Evolutionary conservation across 2,113 vertebrate genomes (phyloP).

Genomic region (Notiomystis cincta): DNA sequence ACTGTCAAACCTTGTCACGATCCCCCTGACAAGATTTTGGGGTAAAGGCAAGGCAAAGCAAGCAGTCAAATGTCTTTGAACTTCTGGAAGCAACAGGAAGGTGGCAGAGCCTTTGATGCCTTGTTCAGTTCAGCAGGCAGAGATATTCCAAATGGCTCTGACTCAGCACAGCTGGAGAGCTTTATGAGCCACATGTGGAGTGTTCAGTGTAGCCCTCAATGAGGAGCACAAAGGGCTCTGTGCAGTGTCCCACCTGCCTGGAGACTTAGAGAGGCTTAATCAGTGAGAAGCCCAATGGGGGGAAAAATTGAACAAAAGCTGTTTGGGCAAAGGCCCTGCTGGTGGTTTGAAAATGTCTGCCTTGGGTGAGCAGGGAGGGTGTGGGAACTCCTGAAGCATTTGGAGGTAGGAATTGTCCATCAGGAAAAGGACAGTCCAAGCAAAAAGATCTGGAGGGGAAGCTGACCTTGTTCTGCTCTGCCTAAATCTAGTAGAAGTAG

Average conservation of each 20-base stretch:
- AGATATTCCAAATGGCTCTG: neutral
- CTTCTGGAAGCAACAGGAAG: neutral
- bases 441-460: neutral
- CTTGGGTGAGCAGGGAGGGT: neutral
- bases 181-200: neutral
- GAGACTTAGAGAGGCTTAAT: neutral
- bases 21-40: neutral
- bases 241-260: neutral
- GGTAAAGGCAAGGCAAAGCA: neutral
- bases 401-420: neutral
- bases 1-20: neutral
- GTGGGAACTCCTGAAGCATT: neutral
- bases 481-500: neutral
- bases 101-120: neutral
- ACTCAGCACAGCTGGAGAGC: neutral
- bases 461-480: neutral
- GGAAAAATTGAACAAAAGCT: neutral
- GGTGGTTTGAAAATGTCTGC: neutral
- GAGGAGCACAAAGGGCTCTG: neutral
- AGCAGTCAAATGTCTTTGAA: neutral
- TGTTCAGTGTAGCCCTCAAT: neutral
- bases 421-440: neutral
- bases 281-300: neutral
- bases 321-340: neutral
- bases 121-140: neutral